Evolutionary conservation across 2,888 invertebrate species (phyloP), one percentile per base, ranked within the genome.

Genomic region (Tuberolachnus salignus): DNA sequence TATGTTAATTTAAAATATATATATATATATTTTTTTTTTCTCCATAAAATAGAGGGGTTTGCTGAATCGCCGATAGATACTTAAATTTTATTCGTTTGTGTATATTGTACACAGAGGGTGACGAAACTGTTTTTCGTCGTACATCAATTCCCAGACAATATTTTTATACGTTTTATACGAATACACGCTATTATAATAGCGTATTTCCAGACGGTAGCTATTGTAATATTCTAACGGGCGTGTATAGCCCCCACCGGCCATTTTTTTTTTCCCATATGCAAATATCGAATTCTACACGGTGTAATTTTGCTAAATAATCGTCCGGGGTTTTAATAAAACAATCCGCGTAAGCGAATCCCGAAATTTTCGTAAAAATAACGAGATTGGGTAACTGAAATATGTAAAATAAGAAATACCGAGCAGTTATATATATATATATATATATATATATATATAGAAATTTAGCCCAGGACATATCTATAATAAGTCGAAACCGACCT

Each of bases 1-100:
- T 46, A 71, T 71, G 71, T 26, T 59, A 49, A 61, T 59, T 72
- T 61, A 13, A 26, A 49, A 72, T 72, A 72, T 61, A 4, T 34
- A 3, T 34, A n/a, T n/a, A n/a, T n/a, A n/a, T n/a, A n/a, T n/a
- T n/a, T n/a, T n/a, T n/a, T n/a, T n/a, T 59, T 71, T n/a, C 23
- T 14, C 16, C 26, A 26, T 16, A 57, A 44, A 70, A 57, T n/a
- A 23, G n/a, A 4, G 34, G 34, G 34, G 34, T 26, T 26, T n/a
- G 44, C 21, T 3, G 23, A 57, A 70, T 44, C 57, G 13, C 23
- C 57, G 11, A 34, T 3, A 34, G 8, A 72, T 59, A 72, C 26
- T 69, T 19, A 34, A 42, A 53, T 57, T 72, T 72, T 72, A 72
- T 49, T 26, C 34, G 34, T 34, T 4, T 34, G 34, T 34, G n/a